Evolutionary conservation across 1,140 invertebrate genomes (phyloP).

Genomic region (Achroia grisella): DNA sequence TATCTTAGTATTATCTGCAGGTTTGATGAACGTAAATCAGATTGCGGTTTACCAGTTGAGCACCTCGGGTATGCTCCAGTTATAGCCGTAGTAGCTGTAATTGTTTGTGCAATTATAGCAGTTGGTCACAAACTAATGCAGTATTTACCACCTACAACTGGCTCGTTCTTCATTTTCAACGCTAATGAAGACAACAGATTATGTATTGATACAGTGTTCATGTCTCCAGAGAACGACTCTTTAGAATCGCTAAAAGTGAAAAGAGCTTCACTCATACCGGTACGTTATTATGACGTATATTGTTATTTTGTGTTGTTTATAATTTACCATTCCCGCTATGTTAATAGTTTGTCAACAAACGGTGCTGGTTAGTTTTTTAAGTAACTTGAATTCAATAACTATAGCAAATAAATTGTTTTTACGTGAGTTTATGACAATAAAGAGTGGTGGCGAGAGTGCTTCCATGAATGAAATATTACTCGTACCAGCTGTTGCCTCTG

Average conservation of each 20-base stretch:
- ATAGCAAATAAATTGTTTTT: no score
- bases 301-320: no score
- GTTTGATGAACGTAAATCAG: slow-evolving; percentile 51
- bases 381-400: no score
- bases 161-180: slow-evolving; percentile 60
- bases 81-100: slow-evolving; percentile 31
- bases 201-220: slow-evolving; percentile 40
- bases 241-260: slow-evolving; percentile 15
- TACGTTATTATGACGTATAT: no score
- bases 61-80: slow-evolving; percentile 37
- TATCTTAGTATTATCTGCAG: slow-evolving; percentile 26
- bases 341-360: no score
- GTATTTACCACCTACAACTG: slow-evolving; percentile 34
- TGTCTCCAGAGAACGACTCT: slow-evolving; percentile 5
- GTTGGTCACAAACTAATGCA: slow-evolving; percentile 32
- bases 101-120: slow-evolving; percentile 30
- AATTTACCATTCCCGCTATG: no score
- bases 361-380: no score
- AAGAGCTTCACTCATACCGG: slow-evolving; percentile 38
- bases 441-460: no score
- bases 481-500: no score
- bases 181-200: slow-evolving; percentile 59
- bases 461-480: no score
- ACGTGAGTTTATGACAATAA: no score
- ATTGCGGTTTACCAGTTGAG: slow-evolving; percentile 38